Base-by-base conservation (phyloP, 2,113 vertebrate genomes). In the Odontophorus gujanensis region DNA sequence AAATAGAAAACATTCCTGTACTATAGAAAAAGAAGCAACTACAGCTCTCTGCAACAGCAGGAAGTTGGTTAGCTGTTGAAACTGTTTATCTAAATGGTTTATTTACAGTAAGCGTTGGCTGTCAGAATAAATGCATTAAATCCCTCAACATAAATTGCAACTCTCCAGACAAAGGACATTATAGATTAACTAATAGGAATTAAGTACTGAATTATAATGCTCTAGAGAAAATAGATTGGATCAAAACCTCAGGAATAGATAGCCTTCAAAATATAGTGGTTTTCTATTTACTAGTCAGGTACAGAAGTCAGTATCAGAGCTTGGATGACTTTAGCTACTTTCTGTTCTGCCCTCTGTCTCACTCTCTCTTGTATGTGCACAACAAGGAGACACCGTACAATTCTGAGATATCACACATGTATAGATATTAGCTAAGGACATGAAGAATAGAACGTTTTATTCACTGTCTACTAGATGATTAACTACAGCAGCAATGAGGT, bases 361-460 rank as follows among this genome's bases (percentile, higher is more conserved):
- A 19, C 2, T 62, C 4, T 9, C 4, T 81, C 83, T 32, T 42
- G 5, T 62, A 47, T 1, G 0, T 57, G 19, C n/a, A 86, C 0
- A 48, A 13, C 30, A 53, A 3, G 14, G 28, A 73, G 43, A n/a
- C 6, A 62, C 2, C 5, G 48, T 8, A 51, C 3, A 85, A 43
- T 14, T 68, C 11, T 19, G 32, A 65, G n/a, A 9, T 40, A 45
- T 9, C 57, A 55, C 26, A 40, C 15, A 63, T 5, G 68, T 18
- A 13, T 61, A 65, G 82, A 43, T 43, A 57, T 8, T 36, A 58
- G 11, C 8, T 72, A 19, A 47, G 75, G 2, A 76, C 2, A 5
- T 40, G 48, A 89, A 55, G 18, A 87, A 76, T 57, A 43, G 79
- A 79, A 73, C 26, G 2, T 3, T 77, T 58, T 7, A 21, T 62